Conservation (phyloP, 1,140 invertebrate genomes). For the Brachionus manjavacas region DNA sequence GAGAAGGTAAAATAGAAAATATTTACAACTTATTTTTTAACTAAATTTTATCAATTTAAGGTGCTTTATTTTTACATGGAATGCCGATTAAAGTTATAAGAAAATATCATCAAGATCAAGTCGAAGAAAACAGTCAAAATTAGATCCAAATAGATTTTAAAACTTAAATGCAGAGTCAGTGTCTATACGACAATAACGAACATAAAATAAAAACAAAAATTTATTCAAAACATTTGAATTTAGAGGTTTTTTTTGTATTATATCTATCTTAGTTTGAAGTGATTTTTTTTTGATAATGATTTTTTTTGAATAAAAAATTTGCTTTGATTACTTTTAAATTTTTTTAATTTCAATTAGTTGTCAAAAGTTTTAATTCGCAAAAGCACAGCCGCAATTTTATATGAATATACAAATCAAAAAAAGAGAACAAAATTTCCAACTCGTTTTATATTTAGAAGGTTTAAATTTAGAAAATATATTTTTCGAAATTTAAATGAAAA, state of each 20-base stretch:
- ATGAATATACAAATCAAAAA: no score
- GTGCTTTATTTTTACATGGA: constrained; percentile 30
- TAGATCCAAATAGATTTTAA: neutral
- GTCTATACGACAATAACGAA: constrained; percentile 25
- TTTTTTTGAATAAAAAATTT: constrained; percentile 28
- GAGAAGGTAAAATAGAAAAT: neutral
- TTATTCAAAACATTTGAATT: neutral
- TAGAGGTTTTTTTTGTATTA: neutral
- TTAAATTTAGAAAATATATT: neutral
- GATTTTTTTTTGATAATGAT: neutral
- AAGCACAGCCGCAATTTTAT: neutral
- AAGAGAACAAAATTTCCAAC: neutral
- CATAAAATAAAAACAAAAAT: neutral
- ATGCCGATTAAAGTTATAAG: constrained; percentile 19
- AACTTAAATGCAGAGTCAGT: neutral
- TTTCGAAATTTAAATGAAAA: no score
- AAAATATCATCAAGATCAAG: neutral
- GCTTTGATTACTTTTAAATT: neutral
- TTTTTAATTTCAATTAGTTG: neutral
- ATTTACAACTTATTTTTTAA: neutral
- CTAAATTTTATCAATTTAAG: neutral
- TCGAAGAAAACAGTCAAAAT: neutral
- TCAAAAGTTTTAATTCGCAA: neutral
- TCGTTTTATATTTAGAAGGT: neutral
- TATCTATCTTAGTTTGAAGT: constrained; percentile 21